Base-by-base conservation (phyloP, 2,888 invertebrate genomes). In the Ennomos fuscantarius region DNA sequence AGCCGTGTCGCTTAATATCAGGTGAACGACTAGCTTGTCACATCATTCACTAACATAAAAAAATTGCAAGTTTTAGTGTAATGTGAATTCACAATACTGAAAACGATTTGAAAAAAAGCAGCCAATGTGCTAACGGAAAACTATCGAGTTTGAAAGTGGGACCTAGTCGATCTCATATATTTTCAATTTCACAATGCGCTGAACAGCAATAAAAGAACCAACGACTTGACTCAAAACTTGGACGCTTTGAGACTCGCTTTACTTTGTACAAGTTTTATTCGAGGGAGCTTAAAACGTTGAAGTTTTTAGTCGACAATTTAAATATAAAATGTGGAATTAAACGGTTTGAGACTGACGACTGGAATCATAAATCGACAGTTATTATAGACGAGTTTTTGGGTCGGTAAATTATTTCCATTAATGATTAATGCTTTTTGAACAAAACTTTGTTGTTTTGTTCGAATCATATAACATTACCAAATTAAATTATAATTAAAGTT, bases 291-390 rank as follows among this genome's bases (percentile, higher is more conserved):
- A 42, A 55, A 51, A 43, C 15, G 45, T 36, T 41, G 42, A 51
- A 57, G 34, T 41, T 55, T 63, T 57, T 56, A 54, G 35, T 24
- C 45, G 40, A 39, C 55, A 39, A 57, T 60, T 59, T 55, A 57
- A 58, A 60, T 63, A 41, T 55, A 9, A 53, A 58, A 58, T 55
- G 59, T 43, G 10, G 48, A 36, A 34, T 45, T 44, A 52, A 48
- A 24, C 9, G 35, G 15, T 13, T 50, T 49, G 32, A 36, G 12
- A 41, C 37, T 41, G 40, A 50, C 13, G 41, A 48, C 40, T 13
- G 43, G 31, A 42, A 46, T 37, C 49, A 47, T 44, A 44, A 54
- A 49, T 58, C 41, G 49, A 42, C 53, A 41, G 53, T 53, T 54
- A 45, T 37, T 37, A 9, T 40, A 45, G 24, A 12, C 12, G 5